Evolutionary conservation across 2,113 vertebrate species (phyloP), one percentile per base, ranked within the genome.

Genomic region (Tor tambroides): DNA sequence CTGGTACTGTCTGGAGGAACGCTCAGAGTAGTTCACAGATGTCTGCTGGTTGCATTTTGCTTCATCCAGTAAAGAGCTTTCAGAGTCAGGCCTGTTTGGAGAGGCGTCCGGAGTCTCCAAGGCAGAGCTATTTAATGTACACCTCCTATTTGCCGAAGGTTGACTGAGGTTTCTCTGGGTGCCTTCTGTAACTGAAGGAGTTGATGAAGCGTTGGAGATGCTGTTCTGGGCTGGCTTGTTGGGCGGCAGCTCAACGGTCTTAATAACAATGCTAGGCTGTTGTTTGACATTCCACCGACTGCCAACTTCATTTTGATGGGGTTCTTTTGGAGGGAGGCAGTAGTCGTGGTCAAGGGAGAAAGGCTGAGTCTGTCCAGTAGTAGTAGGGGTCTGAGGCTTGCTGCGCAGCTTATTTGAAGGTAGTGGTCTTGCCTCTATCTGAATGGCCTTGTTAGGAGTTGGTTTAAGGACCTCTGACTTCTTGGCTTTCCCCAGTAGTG

Each of bases 401-500:
- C 90, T 87, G n/a, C 88, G 92, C 41, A 87, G 84, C 79, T 78
- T 93, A 81, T 49, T 74, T 61, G 84, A 80, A 41, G 94, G 94
- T 0, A 96, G 92, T 19, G 95, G 96, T 92, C 95, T 96, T 46
- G 94, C 90, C 15, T 94, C 91, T 84, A 95, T 94, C 85, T 92
- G 92, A 87, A 95, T 94, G 46, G 89, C 92, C 92, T 96, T 98
- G 2, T 87, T 85, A 21, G 89, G 89, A 32, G 86, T 92, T 0
- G 67, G 61, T 90, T 95, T 96, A 46, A 90, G 65, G 26, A 91
- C 90, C 82, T 97, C 96, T 0, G 92, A 76, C 0, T 93, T 91
- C 80, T 92, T 96, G 90, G 91, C 91, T 91, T 96, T 97, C 69
- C 93, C 95, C 89, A 96, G 91, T 75, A 97, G 89, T 0, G 96